Evolutionary conservation across 1,140 invertebrate genomes (phyloP).

Genomic region (Bombus turneri): DNA sequence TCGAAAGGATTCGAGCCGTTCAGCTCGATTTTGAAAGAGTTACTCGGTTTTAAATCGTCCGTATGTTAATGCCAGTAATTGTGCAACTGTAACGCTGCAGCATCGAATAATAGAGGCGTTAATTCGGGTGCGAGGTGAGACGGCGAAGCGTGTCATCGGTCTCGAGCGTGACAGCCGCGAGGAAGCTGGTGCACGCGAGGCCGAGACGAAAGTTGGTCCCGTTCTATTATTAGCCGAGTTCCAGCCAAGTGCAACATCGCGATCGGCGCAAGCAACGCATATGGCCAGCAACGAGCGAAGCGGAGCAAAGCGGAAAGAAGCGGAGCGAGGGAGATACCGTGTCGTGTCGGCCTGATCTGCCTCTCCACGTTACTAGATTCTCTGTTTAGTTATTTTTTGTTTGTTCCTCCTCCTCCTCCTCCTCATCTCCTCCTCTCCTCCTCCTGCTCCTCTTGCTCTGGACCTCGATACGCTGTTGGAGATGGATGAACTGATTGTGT

Average conservation of each 20-base stretch:
- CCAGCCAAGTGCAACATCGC: constrained; percentile 56
- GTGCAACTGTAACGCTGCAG: too few relatives aligned
- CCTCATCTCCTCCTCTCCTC: too few relatives aligned
- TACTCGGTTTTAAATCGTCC: too few relatives aligned
- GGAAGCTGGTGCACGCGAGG: constrained; percentile 40
- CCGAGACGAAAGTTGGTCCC: constrained; percentile 54
- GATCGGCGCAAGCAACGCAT: constrained; percentile 44
- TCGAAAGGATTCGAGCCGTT: too few relatives aligned
- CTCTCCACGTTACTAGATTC: constrained; percentile 9
- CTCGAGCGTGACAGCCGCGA: constrained; percentile 31
- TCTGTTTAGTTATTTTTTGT: constrained; percentile 1
- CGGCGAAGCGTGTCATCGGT: constrained; percentile 39
- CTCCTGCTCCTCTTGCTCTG: background rate
- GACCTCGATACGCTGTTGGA: background rate
- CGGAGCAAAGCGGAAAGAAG: constrained; percentile 26
- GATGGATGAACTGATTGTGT: constrained; percentile 1
- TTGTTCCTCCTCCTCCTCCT: background rate
- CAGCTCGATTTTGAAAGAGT: too few relatives aligned
- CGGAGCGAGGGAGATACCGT: background rate
- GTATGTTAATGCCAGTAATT: too few relatives aligned
- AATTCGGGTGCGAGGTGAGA: background rate
- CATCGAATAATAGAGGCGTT: background rate
- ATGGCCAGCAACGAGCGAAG: constrained; percentile 45
- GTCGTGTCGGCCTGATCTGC: background rate
- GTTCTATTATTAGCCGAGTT: constrained; percentile 58